These are phyloP conservation scores for Orthonevra nobilis DNA, from an alignment of 2,888 invertebrate genomes.

Conservation along the genomic window DNA sequence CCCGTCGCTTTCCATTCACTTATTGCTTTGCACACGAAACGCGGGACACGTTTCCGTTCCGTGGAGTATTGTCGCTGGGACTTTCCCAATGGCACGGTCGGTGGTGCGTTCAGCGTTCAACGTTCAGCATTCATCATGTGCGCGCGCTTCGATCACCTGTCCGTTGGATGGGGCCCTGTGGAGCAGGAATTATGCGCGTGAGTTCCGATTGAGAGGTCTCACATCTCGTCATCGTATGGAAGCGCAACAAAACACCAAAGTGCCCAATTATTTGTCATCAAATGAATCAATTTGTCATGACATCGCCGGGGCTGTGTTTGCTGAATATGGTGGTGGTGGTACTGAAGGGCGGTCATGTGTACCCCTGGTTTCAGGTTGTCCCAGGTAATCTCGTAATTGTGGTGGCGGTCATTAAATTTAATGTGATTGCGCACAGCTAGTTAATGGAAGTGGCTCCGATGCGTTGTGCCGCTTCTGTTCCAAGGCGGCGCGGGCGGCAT, in stretches of 20 bases:
- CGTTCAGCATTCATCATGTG: too few relatives aligned
- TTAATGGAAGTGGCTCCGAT: constrained; percentile 40
- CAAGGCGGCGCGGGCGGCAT: constrained; percentile 6
- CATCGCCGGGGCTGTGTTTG: constrained; percentile 59
- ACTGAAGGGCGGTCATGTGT: constrained; percentile 64
- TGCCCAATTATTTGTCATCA: constrained; percentile 69
- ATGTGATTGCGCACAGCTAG: constrained; percentile 51
- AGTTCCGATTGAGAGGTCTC: constrained; percentile 39
- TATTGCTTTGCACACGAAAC: constrained; percentile 1
- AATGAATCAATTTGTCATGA: constrained; percentile 69
- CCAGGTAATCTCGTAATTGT: constrained; percentile 68
- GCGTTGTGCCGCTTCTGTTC: constrained; percentile 28
- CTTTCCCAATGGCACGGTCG: constrained; percentile 44
- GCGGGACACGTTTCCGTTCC: constrained; percentile 6
- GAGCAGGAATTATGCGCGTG: not conserved
- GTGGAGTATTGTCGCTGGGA: constrained; percentile 26
- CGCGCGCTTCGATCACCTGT: constrained; percentile 42
- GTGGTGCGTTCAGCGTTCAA: too few relatives aligned
- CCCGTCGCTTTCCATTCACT: constrained; percentile 45
- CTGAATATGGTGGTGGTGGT: constrained; percentile 28
- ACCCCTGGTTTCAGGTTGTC: too few relatives aligned
- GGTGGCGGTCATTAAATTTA: constrained; percentile 60
- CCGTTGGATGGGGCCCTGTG: constrained; percentile 15
- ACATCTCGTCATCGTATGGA: constrained; percentile 35
- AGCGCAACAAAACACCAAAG: constrained; percentile 58